Conservation (phyloP, 2,888 invertebrate species). For the Hydraecia micacea region DNA sequence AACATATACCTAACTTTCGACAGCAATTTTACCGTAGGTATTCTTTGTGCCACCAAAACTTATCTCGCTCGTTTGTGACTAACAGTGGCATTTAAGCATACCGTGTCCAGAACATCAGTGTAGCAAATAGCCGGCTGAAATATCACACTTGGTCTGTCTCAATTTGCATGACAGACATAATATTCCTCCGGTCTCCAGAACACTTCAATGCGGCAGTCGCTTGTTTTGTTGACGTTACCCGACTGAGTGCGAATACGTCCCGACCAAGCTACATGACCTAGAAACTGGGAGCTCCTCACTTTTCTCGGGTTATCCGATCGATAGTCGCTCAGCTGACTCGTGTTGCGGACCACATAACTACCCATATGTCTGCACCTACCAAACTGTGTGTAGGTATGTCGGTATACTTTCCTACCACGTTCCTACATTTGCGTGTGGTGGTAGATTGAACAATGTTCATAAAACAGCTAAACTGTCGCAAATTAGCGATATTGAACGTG, state of each 20-base stretch:
- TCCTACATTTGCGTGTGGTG: conserved; percentile 39
- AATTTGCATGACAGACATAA: conserved; percentile 55
- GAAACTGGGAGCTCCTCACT: conserved; percentile 21
- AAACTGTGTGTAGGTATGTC: not conserved
- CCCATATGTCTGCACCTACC: conserved; percentile 9
- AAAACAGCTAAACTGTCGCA: conserved; percentile 40
- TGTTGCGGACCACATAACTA: conserved; percentile 50
- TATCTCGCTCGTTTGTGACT: conserved; percentile 24
- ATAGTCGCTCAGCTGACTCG: conserved; percentile 75
- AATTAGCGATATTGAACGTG: conserved; percentile 22
- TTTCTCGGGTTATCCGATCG: conserved; percentile 72
- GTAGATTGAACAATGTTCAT: conserved; percentile 31
- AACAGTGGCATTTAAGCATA: conserved; percentile 7
- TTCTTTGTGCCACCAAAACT: conserved; percentile 31
- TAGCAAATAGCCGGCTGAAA: conserved; percentile 34
- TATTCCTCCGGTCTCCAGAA: conserved; percentile 38
- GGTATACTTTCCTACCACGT: conserved; percentile 7
- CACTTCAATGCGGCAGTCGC: conserved; percentile 59
- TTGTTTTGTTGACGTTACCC: conserved; percentile 67
- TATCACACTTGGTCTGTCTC: conserved; percentile 44
- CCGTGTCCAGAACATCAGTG: not conserved
- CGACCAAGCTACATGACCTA: not conserved
- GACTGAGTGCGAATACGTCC: conserved; percentile 29
- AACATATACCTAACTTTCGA: not conserved
- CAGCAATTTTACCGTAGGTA: conserved; percentile 5